These are phyloP conservation scores for Oncorhynchus gorbuscha DNA, from an alignment of 2,113 vertebrate genomes.

Conservation along the genomic window DNA sequence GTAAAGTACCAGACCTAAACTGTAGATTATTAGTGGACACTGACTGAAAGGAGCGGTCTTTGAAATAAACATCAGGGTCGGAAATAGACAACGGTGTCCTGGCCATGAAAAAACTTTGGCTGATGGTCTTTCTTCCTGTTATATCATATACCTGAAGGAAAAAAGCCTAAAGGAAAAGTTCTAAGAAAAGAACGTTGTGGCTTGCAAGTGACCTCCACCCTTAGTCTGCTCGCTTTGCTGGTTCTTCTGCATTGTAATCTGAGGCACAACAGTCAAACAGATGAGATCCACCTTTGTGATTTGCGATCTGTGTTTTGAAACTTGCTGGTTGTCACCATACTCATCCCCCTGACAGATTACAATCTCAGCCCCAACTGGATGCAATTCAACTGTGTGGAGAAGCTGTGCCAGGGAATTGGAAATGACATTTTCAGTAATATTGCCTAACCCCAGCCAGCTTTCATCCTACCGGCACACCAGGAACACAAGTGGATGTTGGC, in stretches of 20 bases:
- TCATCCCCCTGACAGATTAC: background rate
- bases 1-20: background rate
- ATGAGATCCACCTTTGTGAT: background rate
- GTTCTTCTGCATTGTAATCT: background rate
- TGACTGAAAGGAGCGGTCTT: conserved; percentile 1
- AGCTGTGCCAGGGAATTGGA: conserved; percentile 10
- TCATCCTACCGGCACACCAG: background rate
- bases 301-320: background rate
- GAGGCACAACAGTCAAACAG: background rate
- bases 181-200: background rate
- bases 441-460: background rate
- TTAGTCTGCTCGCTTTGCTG: background rate
- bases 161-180: background rate
- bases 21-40: background rate
- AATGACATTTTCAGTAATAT: conserved; percentile 4
- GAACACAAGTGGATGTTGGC: background rate
- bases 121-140: background rate
- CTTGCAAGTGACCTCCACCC: background rate
- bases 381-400: background rate
- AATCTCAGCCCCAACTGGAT: conserved; percentile 5
- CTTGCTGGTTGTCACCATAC: background rate
- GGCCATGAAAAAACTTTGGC: background rate
- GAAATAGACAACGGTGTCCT: background rate
- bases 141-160: background rate
- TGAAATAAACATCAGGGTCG: background rate